Evolutionary conservation across 2,888 invertebrate genomes (phyloP).

Genomic region (Creontiades dilutus): DNA sequence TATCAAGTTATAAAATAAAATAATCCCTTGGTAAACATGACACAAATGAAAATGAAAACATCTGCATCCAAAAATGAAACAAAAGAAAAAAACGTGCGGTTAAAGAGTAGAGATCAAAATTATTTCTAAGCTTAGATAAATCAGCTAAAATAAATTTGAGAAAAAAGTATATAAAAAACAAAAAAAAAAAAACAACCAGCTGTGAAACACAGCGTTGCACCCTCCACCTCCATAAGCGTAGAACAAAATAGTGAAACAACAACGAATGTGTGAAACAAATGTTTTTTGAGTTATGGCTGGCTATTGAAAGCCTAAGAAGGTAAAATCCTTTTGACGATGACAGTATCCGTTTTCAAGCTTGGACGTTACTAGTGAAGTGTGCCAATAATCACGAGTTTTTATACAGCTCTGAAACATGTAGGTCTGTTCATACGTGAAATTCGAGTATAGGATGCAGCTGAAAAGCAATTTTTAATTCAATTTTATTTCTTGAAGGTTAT

Average conservation of each 20-base stretch:
- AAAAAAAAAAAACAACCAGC: conserved; percentile 17
- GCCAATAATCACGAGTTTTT: too few species aligned
- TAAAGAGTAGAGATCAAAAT: conserved; percentile 57
- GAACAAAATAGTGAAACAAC: conserved; percentile 20
- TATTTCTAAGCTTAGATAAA: conserved; percentile 56
- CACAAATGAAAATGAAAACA: conserved; percentile 13
- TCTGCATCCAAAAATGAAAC: neutral
- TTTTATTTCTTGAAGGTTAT: too few species aligned
- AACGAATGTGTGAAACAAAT: neutral
- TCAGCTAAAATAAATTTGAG: conserved; percentile 22
- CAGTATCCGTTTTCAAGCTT: too few species aligned
- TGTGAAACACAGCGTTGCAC: conserved; percentile 69
- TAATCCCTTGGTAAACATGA: conserved; percentile 20
- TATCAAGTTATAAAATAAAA: conserved; percentile 7
- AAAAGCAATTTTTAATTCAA: too few species aligned
- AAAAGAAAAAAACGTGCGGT: conserved; percentile 33
- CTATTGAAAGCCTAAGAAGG: neutral
- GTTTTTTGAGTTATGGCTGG: neutral
- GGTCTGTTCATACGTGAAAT: too few species aligned
- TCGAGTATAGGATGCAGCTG: too few species aligned
- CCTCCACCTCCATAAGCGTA: conserved; percentile 58
- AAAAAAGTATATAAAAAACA: neutral
- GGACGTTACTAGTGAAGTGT: too few species aligned
- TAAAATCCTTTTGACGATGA: neutral
- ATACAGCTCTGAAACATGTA: too few species aligned